Evolutionary conservation across 2,888 invertebrate species (phyloP), one percentile per base, ranked within the genome.

Genomic region (Drosophila mimica): DNA sequence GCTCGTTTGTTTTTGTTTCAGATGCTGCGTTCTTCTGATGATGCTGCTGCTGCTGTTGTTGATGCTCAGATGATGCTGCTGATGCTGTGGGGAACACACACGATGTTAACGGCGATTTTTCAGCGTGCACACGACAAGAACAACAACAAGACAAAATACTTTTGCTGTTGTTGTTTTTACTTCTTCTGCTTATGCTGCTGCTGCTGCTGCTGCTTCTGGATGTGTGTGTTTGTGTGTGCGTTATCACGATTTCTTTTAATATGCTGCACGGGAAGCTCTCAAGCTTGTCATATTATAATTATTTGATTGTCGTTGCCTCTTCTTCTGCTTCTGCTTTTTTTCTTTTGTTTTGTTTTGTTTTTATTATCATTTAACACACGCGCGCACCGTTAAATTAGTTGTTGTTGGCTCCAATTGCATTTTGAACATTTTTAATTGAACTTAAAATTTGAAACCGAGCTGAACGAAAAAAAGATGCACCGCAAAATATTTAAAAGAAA

Each of bases 171-270:
- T 43, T 76, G 49, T 28, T 38, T 15, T 52, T 61, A 54, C 28
- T 70, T 28, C 28, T 57, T 49, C 17, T 63, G 11, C 43, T 28
- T 54, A 20, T 67, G 70, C 46, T 74, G 69, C 49, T 40, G 13
- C 31, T 28, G 58, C 30, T 68, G 71, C 46, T 70, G 69, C 43
- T 51, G 17, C 31, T 20, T 58, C 30, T 72, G 63, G 25, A 15
- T 66, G 43, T 72, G 63, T 79, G 59, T 70, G 70, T 62, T 79
- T 46, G 69, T 77, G 38, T 74, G 67, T 79, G 65, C 71, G 70
- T 69, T 82, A 83, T 83, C 82, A 84, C 82, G 82, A 77, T 80
- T 82, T 82, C 64, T 72, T 74, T 46, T 46, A 46, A 46, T 79
- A 71, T 72, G 72, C 70, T 77, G 65, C 79, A 74, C 78, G 79